Evolutionary conservation across 2,113 vertebrate genomes (phyloP), one percentile per base, ranked within the genome.

Genomic region (Phaethon lepturus): DNA sequence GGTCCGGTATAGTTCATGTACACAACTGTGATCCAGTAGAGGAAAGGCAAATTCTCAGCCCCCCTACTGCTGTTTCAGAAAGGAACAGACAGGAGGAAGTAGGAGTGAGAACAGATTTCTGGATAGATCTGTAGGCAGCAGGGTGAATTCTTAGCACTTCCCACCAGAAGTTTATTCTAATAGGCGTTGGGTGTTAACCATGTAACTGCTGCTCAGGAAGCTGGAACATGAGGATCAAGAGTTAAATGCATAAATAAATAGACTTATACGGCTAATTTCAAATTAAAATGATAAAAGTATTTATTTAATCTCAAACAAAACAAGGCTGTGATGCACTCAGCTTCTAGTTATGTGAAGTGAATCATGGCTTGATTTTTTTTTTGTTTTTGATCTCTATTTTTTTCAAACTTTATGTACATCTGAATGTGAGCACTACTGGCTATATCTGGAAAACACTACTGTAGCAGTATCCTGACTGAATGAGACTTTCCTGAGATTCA

Each of bases 91-190:
- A 96, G 96, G 94, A 96, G 87, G 93, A 97, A 96, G 95, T 96
- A 94, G 91, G 95, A 97, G 93, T 93, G 96, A 97, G 86, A 97
- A 95, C 93, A 97, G 96, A 91, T 95, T 95, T 97, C 76, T 96
- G 94, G 90, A 97, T 96, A 92, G 96, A 94, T 95, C 60, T 58
- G 93, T 96, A 94, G 93, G 93, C 88, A 97, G 93, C 7, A 6
- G 59, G 90, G 88, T 96, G 92, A 96, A 94, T 95, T 97, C 95
- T 97, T 97, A 96, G 87, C 93, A 82, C 95, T 95, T 96, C 96
- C 93, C 95, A 95, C 95, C 86, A 96, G 92, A 95, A 95, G 75
- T 96, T 96, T 97, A 91, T 97, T 97, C 94, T 97, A 92, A 94
- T 92, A 95, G 90, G 60, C 26, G 6, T 72, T 0, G 0, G 12